A percentile compares a stretch with the other conserved stretches of the same genome.
Conservation (phyloP, 1,140 invertebrate species). For the Pogonus chalceus region DNA sequence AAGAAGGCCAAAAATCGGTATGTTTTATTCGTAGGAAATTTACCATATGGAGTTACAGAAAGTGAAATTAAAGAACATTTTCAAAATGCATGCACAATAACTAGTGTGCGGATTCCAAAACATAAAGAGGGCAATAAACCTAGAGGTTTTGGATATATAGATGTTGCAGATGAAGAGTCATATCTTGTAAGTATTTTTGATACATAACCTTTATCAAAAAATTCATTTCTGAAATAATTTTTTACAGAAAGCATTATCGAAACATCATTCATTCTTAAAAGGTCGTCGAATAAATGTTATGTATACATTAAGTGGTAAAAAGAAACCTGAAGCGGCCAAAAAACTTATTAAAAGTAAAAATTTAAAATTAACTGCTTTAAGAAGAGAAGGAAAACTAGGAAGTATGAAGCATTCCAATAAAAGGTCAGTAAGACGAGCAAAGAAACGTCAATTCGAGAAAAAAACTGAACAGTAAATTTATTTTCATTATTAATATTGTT, state of each 20-base stretch:
- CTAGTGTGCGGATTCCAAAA: conserved; percentile 35
- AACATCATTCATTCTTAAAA: conserved; percentile 36
- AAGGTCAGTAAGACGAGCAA: conserved; percentile 31
- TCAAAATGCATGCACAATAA: conserved; percentile 33
- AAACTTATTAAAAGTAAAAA: conserved; percentile 36
- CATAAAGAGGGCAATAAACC: conserved; percentile 29
- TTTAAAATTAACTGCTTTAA: conserved; percentile 37
- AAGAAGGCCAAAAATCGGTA: conserved; percentile 23
- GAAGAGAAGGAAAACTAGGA: conserved; percentile 36
- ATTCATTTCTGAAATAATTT: conserved; percentile 16
- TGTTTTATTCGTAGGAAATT: conserved; percentile 42
- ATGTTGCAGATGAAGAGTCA: conserved; percentile 32
- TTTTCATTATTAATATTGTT: too few species aligned
- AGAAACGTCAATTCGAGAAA: conserved; percentile 22
- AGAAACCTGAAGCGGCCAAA: conserved; percentile 28
- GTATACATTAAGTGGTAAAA: conserved; percentile 34
- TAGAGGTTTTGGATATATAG: conserved; percentile 39
- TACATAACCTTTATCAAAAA: background rate
- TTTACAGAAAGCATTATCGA: conserved; percentile 39
- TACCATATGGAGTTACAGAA: conserved; percentile 32
- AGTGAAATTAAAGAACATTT: conserved; percentile 40
- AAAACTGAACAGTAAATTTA: conserved; percentile 12
- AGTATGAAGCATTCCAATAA: conserved; percentile 32
- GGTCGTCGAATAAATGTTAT: conserved; percentile 38
- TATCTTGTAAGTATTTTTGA: conserved; percentile 34